Evolutionary conservation across 2,113 vertebrate species (phyloP), one percentile per base, ranked within the genome.

Genomic region (Panthera uncia): DNA sequence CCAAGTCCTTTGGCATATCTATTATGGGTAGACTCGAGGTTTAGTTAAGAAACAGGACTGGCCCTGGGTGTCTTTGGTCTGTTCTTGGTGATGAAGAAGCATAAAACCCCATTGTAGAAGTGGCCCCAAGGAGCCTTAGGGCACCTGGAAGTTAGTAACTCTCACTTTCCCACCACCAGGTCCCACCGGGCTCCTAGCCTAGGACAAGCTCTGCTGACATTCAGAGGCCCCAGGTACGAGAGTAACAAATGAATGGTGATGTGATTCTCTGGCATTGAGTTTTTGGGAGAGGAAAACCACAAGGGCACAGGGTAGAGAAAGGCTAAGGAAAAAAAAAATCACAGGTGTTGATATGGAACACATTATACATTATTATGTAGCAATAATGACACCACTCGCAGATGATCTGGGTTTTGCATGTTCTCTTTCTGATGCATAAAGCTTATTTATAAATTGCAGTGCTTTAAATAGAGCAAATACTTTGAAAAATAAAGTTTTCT

Each of bases 361-460:
- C 23, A 23, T n/a, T 63, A 50, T 11, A 45, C 23, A 18, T 55
- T 38, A 31, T 79, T 41, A 50, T 2, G 1, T 80, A 31, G 33
- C 0, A 14, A 57, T 52, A 71, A 68, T 19, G 31, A 50, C 48
- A 33, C 31, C 33, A 27, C 52, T 79, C 16, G 33, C 31, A 78
- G 48, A 16, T 38, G 33, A 14, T n/a, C 23, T 63, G 48, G 23
- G 31, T 13, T 89, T 93, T 48, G 10, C 36, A 50, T 68, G 25
- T 80, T 94, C 71, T 91, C n/a, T 91, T 25, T 57, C 45, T 84
- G 69, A 94, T 52, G 21, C 12, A 15, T 36, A 65, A 65, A 50
- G 33, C 48, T 92, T 85, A 78, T 94, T 96, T 95, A 71, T 93
- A 84, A 95, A 98, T 82, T 29, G 18, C 45, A 65, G 79, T 63